Conservation (phyloP, 2,113 vertebrate genomes). For the Dunckerocampus dactyliophorus region DNA sequence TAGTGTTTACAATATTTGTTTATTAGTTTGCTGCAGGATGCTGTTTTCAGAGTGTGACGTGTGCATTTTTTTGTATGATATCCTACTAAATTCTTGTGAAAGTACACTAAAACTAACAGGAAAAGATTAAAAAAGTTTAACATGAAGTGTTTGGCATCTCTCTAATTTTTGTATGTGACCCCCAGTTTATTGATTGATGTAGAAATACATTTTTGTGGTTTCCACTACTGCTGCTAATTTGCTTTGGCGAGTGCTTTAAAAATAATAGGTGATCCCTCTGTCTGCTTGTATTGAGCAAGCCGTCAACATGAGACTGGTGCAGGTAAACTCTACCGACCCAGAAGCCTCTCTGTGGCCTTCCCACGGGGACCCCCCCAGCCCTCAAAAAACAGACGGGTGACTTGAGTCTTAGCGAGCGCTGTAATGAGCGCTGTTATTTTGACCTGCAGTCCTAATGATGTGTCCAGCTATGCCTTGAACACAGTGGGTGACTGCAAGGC, state of each 20-base stretch:
- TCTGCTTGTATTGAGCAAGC: background rate
- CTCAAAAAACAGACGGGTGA: background rate
- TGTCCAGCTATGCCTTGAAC: conserved; percentile 17
- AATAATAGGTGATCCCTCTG: background rate
- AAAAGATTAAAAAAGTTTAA: no score
- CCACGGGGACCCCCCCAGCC: no score
- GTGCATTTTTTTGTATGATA: background rate
- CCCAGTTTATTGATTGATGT: background rate
- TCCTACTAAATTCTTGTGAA: background rate
- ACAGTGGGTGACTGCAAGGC: conserved; percentile 12
- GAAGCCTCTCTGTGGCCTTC: no score
- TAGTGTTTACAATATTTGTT: no score
- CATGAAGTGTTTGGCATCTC: no score
- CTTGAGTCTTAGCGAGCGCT: conserved; percentile 13
- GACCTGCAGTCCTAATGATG: conserved; percentile 39
- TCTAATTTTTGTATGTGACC: no score
- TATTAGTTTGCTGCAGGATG: no score
- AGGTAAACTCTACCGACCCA: background rate
- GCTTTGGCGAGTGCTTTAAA: background rate
- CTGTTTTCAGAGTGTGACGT: no score
- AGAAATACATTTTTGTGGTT: background rate
- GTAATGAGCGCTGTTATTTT: conserved; percentile 33
- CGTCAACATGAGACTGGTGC: background rate
- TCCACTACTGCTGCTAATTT: background rate
- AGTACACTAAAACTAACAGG: background rate